A percentile compares a stretch with the other conserved stretches of the same genome.
Conservation (phyloP, 1,140 invertebrate species). For the Pseudomyrmex gracilis region DNA sequence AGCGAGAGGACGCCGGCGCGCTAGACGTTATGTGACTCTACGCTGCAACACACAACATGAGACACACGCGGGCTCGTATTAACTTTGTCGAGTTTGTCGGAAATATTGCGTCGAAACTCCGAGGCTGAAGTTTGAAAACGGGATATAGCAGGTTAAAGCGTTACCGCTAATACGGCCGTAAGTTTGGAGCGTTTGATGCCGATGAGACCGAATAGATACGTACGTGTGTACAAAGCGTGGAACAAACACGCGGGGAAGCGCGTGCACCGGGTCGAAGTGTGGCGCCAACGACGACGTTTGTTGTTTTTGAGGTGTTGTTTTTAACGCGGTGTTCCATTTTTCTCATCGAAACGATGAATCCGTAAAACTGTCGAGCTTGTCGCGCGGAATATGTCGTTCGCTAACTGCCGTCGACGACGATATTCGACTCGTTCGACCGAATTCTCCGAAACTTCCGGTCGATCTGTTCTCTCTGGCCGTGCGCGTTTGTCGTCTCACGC, state of each 20-base stretch:
- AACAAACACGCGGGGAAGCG: slow-evolving; percentile 7
- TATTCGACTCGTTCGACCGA: slow-evolving; percentile 56
- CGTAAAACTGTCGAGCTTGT: slow-evolving; percentile 73
- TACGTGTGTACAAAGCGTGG: slow-evolving; percentile 7
- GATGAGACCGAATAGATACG: not conserved
- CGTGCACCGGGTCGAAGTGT: not conserved
- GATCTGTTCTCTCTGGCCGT: slow-evolving; percentile 37
- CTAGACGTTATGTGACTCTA: not conserved
- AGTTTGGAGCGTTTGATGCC: slow-evolving; percentile 71
- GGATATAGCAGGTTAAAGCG: slow-evolving; percentile 71
- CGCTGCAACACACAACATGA: slow-evolving; percentile 39
- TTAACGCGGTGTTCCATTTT: slow-evolving; percentile 59
- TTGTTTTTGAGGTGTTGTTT: slow-evolving; percentile 75
- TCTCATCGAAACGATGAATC: slow-evolving; percentile 22
- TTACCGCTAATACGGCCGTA: slow-evolving; percentile 63
- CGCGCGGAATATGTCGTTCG: slow-evolving; percentile 64
- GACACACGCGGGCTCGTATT: slow-evolving; percentile 41
- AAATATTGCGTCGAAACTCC: slow-evolving; percentile 70
- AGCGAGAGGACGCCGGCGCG: not conserved
- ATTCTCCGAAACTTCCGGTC: slow-evolving; percentile 66
- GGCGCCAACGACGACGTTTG: slow-evolving; percentile 2
- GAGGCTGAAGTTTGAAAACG: slow-evolving; percentile 62
- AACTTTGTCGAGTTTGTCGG: slow-evolving; percentile 60
- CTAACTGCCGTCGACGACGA: slow-evolving; percentile 47
- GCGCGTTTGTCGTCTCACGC: slow-evolving; percentile 22